Conservation (phyloP, 1,140 invertebrate genomes). For the Calliopsis andreniformis region DNA sequence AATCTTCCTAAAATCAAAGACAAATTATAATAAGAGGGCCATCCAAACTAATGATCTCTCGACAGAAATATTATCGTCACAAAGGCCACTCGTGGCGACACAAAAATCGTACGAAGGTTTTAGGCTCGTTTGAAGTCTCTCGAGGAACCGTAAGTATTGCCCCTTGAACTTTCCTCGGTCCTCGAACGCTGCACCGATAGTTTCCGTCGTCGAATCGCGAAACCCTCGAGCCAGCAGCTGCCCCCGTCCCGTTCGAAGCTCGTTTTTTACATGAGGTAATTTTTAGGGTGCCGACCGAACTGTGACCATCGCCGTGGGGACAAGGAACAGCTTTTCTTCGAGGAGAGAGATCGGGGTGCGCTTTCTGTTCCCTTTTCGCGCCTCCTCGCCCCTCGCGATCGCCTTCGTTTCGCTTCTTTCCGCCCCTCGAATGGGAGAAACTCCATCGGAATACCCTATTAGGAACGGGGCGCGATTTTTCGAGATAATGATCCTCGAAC, state of each 20-base stretch:
- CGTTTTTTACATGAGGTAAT: constrained; percentile 64
- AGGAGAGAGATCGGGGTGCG: constrained; percentile 49
- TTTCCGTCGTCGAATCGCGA: not conserved
- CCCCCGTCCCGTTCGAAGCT: constrained; percentile 43
- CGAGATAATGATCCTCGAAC: constrained; percentile 48
- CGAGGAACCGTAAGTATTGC: not conserved
- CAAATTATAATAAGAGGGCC: too few species aligned
- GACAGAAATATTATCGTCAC: not conserved
- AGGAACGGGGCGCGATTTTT: constrained; percentile 41
- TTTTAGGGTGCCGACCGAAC: constrained; percentile 65
- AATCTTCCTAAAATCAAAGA: too few species aligned
- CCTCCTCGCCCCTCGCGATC: not conserved
- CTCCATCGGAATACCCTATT: constrained; percentile 44
- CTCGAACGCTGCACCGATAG: constrained; percentile 25
- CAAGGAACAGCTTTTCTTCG: constrained; percentile 27
- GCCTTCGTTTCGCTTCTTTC: not conserved
- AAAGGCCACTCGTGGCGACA: not conserved
- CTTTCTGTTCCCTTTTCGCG: constrained; percentile 31
- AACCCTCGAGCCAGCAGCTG: constrained; percentile 19
- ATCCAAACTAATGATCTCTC: too few species aligned
- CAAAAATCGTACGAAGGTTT: constrained; percentile 11
- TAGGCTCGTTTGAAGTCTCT: constrained; percentile 26
- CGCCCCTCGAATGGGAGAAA: constrained; percentile 26
- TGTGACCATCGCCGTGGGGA: constrained; percentile 52
- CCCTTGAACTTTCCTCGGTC: not conserved